Evolutionary conservation across 2,797 vertebrate genomes (phyloP).

Genomic region (Hirundo rustica): DNA sequence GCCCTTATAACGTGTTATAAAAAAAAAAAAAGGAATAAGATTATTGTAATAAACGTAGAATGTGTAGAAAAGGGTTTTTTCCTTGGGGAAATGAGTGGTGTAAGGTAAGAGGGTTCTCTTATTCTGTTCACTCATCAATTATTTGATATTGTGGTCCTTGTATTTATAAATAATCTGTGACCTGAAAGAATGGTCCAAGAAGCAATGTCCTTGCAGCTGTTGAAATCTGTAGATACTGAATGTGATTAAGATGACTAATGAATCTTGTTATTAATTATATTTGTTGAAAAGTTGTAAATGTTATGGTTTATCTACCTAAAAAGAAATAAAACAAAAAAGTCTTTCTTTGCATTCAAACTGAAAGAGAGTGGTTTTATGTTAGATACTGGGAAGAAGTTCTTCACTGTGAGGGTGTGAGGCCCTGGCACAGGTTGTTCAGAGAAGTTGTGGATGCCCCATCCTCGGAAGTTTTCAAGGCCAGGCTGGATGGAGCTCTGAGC

Average conservation of each 20-base stretch:
- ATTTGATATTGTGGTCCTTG: background rate
- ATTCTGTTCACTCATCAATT: background rate
- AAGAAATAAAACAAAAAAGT: background rate
- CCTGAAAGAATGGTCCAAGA: background rate
- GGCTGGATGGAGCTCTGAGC: background rate
- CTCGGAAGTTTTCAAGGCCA: background rate
- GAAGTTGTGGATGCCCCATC: background rate
- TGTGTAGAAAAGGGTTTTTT: background rate
- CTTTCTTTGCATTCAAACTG: background rate
- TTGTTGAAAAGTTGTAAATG: background rate
- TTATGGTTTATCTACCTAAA: background rate
- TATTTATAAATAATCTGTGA: background rate
- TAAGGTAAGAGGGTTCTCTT: background rate
- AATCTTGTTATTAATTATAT: background rate
- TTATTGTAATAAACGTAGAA: background rate
- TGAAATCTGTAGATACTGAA: background rate
- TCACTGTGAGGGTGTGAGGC: background rate
- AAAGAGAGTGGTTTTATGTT: background rate
- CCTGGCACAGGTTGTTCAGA: background rate
- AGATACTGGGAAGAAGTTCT: background rate
- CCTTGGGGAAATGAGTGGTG: background rate
- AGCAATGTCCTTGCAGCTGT: background rate
- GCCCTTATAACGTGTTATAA: no score
- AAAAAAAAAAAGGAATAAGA: background rate
- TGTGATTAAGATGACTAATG: background rate